A percentile compares a stretch with the other conserved stretches of the same genome.
Conservation (phyloP, 2,888 invertebrate genomes). For the Cactoblastis cactorum region DNA sequence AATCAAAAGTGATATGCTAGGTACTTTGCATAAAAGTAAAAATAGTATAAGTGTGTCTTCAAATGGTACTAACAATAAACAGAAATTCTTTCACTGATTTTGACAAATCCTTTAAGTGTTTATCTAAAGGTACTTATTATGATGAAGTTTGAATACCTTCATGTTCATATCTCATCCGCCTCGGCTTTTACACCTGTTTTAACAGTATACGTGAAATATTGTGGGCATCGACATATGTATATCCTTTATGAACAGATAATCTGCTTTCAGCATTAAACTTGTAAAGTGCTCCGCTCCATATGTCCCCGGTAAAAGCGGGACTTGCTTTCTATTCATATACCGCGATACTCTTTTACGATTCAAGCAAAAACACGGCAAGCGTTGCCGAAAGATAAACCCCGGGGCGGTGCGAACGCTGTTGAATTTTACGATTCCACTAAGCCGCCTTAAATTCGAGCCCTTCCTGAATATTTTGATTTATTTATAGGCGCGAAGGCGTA, state of each 20-base stretch:
- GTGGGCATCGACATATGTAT: constrained; percentile 31
- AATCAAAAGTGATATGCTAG: too few relatives aligned
- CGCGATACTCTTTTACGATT: constrained; percentile 75
- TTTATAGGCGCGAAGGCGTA: constrained; percentile 75
- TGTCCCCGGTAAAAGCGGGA: constrained; percentile 65
- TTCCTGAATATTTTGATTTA: constrained; percentile 80
- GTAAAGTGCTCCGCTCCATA: constrained; percentile 61
- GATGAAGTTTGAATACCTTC: too few relatives aligned
- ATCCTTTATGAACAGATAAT: constrained; percentile 54
- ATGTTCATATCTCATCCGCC: constrained; percentile 3
- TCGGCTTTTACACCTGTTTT: background rate
- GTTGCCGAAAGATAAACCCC: constrained; percentile 70
- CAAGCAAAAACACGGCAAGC: constrained; percentile 69
- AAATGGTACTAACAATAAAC: too few relatives aligned
- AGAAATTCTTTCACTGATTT: too few relatives aligned
- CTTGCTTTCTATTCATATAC: constrained; percentile 71
- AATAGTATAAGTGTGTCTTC: too few relatives aligned
- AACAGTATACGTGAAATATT: constrained; percentile 20
- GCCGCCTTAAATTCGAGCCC: constrained; percentile 77
- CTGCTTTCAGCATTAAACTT: constrained; percentile 63
- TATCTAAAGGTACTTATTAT: too few relatives aligned
- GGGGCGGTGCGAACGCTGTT: constrained; percentile 70
- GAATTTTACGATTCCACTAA: constrained; percentile 79
- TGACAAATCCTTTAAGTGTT: too few relatives aligned
- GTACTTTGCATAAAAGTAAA: too few relatives aligned